phyloP scores from a whole-genome alignment of 2,113 vertebrate genomes.

The Caranx ignobilis region DNA sequence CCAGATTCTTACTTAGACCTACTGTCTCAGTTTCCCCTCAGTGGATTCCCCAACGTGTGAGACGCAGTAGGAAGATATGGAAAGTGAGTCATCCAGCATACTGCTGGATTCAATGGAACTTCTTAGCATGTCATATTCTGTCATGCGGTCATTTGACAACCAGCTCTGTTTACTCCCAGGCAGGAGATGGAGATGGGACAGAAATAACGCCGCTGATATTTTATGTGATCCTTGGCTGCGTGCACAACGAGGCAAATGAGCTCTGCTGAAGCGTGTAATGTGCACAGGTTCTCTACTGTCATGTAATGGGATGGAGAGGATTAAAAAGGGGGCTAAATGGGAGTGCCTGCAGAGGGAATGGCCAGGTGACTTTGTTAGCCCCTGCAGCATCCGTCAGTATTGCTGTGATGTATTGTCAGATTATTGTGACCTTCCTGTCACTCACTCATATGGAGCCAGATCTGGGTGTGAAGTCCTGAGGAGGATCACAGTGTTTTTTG shows the following conservation, averaged over 20 bases:
- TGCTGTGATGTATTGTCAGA: constrained; percentile 60
- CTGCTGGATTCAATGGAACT: constrained; percentile 56
- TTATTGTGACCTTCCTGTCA: constrained; percentile 70
- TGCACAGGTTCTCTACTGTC: constrained; percentile 60
- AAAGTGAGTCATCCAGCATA: constrained; percentile 66
- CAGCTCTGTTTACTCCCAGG: constrained; percentile 71
- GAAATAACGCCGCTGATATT: constrained; percentile 78
- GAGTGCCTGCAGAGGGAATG: constrained; percentile 49
- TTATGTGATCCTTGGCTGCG: constrained; percentile 71
- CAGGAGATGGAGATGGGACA: constrained; percentile 67
- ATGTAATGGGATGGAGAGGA: constrained; percentile 73
- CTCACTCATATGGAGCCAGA: constrained; percentile 48
- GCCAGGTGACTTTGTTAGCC: constrained; percentile 64
- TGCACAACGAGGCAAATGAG: constrained; percentile 65
- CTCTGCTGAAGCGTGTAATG: constrained; percentile 64
- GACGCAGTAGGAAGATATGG: constrained; percentile 53
- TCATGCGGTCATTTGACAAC: constrained; percentile 64
- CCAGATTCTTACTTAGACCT: constrained; percentile 14
- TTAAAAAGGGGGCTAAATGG: constrained; percentile 71
- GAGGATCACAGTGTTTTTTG: constrained; percentile 17
- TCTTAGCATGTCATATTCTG: constrained; percentile 58
- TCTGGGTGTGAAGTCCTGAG: constrained; percentile 16
- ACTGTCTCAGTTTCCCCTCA: constrained; percentile 57
- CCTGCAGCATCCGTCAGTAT: constrained; percentile 35
- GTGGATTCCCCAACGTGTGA: constrained; percentile 58